These are phyloP conservation scores for Gymnorhina tibicen DNA, from an alignment of 2,113 vertebrate genomes.

Conservation along the genomic window DNA sequence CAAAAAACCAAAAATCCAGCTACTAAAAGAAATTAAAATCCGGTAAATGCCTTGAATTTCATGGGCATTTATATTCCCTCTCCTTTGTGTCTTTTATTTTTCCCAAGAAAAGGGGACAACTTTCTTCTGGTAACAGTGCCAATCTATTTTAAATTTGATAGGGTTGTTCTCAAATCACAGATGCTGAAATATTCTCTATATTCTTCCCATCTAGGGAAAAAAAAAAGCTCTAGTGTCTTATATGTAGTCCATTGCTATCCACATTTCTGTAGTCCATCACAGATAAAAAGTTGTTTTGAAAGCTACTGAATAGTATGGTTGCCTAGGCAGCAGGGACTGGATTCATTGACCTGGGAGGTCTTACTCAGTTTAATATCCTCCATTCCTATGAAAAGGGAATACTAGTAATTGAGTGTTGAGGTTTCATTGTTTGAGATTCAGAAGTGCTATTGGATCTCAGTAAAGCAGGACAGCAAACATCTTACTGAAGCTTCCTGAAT, in stretches of 20 bases:
- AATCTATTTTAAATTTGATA: neutral
- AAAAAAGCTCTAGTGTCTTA: neutral
- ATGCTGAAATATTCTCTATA: neutral
- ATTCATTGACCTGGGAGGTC: neutral
- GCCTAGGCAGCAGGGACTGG: neutral
- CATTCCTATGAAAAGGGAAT: neutral
- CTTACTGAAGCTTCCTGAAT: neutral
- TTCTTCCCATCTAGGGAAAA: neutral
- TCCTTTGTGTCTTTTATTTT: neutral
- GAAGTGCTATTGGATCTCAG: neutral
- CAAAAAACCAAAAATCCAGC: neutral
- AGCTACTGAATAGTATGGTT: neutral
- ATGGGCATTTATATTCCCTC: neutral
- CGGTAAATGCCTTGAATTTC: neutral
- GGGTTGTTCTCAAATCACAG: neutral
- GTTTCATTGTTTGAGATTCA: neutral
- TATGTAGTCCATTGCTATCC: neutral
- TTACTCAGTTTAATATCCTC: neutral
- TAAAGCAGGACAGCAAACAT: neutral
- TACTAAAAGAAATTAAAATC: neutral
- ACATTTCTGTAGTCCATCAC: neutral
- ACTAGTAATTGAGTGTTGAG: neutral
- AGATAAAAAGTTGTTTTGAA: slow-evolving; percentile 3
- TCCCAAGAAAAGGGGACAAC: neutral
- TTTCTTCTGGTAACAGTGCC: neutral